Base-by-base conservation (phyloP, 2,888 invertebrate species). In the Zeuzera pyrina region DNA sequence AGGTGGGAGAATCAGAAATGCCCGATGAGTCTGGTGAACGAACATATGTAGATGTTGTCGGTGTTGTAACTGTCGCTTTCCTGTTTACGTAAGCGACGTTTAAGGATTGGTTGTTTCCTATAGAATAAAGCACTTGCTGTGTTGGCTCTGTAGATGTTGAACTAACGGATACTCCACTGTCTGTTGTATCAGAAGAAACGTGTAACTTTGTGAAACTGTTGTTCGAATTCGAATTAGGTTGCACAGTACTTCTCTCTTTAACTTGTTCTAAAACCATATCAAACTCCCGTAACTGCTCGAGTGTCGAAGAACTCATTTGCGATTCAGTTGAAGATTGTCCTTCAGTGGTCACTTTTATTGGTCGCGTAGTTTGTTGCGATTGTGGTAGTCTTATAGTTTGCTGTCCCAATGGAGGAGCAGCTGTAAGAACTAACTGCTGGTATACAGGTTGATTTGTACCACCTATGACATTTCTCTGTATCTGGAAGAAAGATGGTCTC, bases 191-290 rank as follows among this genome's bases (percentile, higher is more conserved):
- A 5, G 60, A 52, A 2, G 69, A 52, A 19, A 54, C 55, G 14
- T 59, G 60, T 7, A 65, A 33, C 45, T 76, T 76, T 14, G 59
- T 39, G 32, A 59, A 65, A 1, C 52, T 42, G 27, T 33, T 62
- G 26, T 45, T 58, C 4, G 62, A 39, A 22, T 47, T 63, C 11
- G 60, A 42, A 30, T 53, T 65, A 1, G 87, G 86, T 41, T 87
- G 87, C 2, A 87, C 88, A 13, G 87, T 89, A 47, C 90, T 91
- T 38, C 91, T 77, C 60, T 91, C 91, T 57, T 91, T 92, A 0
- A 93, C 91, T 73, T 92, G 91, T 53, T 92, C 92, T 37, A 92
- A 74, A 0, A 93, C 92, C 73, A 91, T 89, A 57, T 93, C 92
- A 49, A 93, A 93, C 57, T 93, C 93, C 33, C 91, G 73, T 5